Evolutionary conservation across 35 echinoderm and acorn worm genomes (phyloP).

Genomic region (Nesometra sesokonis): DNA sequence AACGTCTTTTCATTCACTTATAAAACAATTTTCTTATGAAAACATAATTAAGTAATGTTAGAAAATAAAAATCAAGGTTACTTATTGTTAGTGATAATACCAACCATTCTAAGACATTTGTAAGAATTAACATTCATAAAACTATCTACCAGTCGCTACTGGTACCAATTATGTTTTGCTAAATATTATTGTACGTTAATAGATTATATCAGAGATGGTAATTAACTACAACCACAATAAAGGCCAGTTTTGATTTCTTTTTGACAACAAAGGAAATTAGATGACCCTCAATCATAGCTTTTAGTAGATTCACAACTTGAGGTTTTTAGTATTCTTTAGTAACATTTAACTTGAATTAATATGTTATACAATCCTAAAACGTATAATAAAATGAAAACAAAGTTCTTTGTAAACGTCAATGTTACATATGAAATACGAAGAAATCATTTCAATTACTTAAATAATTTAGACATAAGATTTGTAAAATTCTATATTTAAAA

Average conservation of each 20-base stretch:
- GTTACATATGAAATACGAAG: no score
- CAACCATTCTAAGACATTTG: not conserved
- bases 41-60: not conserved
- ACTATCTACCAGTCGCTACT: not conserved
- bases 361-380: no score
- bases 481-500: no score
- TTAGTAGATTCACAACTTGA: not conserved
- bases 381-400: no score
- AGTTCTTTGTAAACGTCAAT: no score
- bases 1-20: not conserved
- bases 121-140: not conserved
- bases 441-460: no score
- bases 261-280: not conserved
- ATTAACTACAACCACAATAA: not conserved
- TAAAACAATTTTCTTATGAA: not conserved
- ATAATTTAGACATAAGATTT: no score
- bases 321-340: not conserved
- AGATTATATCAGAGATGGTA: not conserved
- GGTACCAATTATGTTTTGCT: not conserved
- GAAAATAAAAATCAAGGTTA: not conserved
- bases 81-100: not conserved
- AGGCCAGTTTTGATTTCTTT: not conserved
- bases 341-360: no score
- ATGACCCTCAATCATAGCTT: not conserved
- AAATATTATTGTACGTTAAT: not conserved